These are phyloP conservation scores for Bubo blakistoni DNA, from an alignment of 2,113 vertebrate genomes.

Conservation along the genomic window DNA sequence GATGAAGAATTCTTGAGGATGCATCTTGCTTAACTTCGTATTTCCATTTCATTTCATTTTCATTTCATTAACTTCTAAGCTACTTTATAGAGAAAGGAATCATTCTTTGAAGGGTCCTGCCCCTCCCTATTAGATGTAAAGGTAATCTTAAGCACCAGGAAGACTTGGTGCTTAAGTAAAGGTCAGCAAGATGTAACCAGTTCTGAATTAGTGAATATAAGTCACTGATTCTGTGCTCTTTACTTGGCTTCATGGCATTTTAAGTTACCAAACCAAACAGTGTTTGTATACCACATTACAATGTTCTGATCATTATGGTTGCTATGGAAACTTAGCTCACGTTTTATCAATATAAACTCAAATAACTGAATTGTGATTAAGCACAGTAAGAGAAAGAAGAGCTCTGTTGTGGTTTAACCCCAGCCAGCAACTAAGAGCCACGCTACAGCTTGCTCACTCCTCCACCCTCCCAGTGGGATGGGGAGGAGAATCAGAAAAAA, in stretches of 20 bases:
- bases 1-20: background rate
- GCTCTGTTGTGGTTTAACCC: too few relatives aligned
- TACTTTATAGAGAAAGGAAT: background rate
- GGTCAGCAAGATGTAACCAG: background rate
- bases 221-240: background rate
- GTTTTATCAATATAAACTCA: slow-evolving; percentile 44
- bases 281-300: background rate
- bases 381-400: background rate
- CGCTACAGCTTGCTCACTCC: too few relatives aligned
- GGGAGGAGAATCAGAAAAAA: too few relatives aligned
- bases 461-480: too few relatives aligned
- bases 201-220: background rate
- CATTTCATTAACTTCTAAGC: background rate
- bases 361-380: slow-evolving; percentile 28
- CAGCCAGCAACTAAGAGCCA: too few relatives aligned
- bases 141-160: background rate
- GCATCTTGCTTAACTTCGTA: background rate
- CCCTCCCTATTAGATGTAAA: background rate
- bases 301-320: slow-evolving; percentile 23
- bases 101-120: background rate
- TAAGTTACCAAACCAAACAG: background rate
- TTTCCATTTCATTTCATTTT: too few relatives aligned
- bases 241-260: background rate
- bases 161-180: background rate
- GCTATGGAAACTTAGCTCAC: slow-evolving; percentile 19